Percentiles rank a stretch among this genome's conserved stretches.
Evolutionary conservation across 2,797 vertebrate genomes (phyloP).

Genomic region (Enteromius mattozi): DNA sequence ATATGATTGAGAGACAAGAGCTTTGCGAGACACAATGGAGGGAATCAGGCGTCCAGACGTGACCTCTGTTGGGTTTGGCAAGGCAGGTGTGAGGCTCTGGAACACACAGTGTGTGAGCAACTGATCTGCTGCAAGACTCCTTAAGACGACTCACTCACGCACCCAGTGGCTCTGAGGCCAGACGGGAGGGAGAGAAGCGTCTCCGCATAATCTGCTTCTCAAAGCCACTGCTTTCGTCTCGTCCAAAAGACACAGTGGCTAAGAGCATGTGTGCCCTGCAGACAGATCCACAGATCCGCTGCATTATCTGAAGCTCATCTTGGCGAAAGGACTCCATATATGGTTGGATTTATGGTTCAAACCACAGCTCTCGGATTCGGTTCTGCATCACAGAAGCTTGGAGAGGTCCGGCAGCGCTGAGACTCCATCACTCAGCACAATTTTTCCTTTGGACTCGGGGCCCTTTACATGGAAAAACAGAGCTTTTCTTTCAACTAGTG

Average conservation of each 20-base stretch:
- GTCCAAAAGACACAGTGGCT: conserved; percentile 69
- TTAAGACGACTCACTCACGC: conserved; percentile 68
- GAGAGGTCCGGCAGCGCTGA: not conserved
- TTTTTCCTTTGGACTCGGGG: not conserved
- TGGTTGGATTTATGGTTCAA: conserved; percentile 69
- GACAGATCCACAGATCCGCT: conserved; percentile 41
- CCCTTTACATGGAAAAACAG: conserved; percentile 3
- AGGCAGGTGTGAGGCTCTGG: conserved; percentile 34
- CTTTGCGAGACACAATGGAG: conserved; percentile 14
- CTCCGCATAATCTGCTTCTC: conserved; percentile 63
- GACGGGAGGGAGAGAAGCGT: conserved; percentile 59
- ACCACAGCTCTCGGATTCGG: not conserved
- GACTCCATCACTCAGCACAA: not conserved
- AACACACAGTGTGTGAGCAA: conserved; percentile 62
- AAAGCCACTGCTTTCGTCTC: conserved; percentile 59
- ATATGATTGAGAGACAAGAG: conserved; percentile 12
- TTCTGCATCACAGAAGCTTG: conserved; percentile 20
- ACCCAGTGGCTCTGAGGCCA: conserved; percentile 48
- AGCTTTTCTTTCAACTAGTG: not conserved
- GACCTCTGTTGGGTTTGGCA: conserved; percentile 53
- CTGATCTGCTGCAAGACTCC: conserved; percentile 65
- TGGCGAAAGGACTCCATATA: conserved; percentile 63
- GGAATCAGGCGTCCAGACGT: conserved; percentile 4
- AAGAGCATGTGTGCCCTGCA: conserved; percentile 57
- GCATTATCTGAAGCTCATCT: conserved; percentile 59